Evolutionary conservation across 2,888 invertebrate genomes (phyloP).

Genomic region (Drosophila siamana): DNA sequence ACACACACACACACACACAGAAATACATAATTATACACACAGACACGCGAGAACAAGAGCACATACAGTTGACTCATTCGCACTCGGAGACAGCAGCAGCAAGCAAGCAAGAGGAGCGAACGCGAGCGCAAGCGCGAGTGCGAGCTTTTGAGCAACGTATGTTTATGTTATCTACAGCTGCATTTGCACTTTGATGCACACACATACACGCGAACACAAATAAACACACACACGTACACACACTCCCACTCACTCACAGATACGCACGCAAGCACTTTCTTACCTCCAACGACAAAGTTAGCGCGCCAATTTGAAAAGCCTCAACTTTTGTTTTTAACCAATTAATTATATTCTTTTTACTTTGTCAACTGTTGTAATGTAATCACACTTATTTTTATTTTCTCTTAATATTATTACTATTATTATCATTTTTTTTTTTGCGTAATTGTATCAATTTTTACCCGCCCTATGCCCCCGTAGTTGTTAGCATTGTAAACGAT

Average conservation of each 20-base stretch:
- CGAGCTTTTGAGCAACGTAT: background rate
- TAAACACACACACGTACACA: background rate
- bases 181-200: slow-evolving; percentile 19
- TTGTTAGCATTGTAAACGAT: slow-evolving; percentile 20
- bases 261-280: slow-evolving; percentile 34
- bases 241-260: slow-evolving; percentile 2
- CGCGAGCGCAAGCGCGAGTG: background rate
- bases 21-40: background rate
- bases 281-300: slow-evolving; percentile 17
- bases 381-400: slow-evolving; percentile 5
- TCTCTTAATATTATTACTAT: slow-evolving; percentile 1
- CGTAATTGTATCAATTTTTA: slow-evolving; percentile 14
- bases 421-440: slow-evolving; percentile 3
- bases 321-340: slow-evolving; percentile 4
- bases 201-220: background rate
- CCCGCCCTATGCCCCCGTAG: slow-evolving; percentile 19
- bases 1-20: slow-evolving; percentile 3
- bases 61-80: slow-evolving; percentile 2
- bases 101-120: background rate
- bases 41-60: background rate
- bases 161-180: slow-evolving; percentile 4
- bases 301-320: slow-evolving; percentile 11
- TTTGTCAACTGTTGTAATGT: slow-evolving; percentile 13
- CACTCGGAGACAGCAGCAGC: slow-evolving; percentile 2
- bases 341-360: slow-evolving; percentile 4